These are phyloP conservation scores for Drosophila acutilabella DNA, from an alignment of 2,888 invertebrate species.

Conservation along the genomic window DNA sequence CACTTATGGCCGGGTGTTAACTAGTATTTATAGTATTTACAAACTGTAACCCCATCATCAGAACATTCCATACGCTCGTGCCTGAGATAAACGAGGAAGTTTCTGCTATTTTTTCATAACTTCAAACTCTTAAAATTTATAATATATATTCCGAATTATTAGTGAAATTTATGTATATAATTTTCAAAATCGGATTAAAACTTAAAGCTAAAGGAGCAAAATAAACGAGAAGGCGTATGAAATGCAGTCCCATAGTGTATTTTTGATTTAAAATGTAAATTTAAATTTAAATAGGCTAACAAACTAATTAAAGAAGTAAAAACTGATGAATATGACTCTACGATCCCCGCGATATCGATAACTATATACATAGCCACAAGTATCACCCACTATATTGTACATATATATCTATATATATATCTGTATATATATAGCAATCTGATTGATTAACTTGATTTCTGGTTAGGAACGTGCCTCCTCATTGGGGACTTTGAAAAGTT, in stretches of 20 bases:
- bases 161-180: neutral
- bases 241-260: conserved; percentile 17
- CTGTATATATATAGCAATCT: conserved; percentile 12
- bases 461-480: conserved; percentile 48
- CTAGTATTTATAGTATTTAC: conserved; percentile 35
- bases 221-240: conserved; percentile 18
- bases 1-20: conserved; percentile 53
- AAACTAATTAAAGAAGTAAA: conserved; percentile 23
- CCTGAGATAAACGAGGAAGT: conserved; percentile 46
- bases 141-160: conserved; percentile 15
- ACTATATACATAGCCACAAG: conserved; percentile 12
- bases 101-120: conserved; percentile 5
- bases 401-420: conserved; percentile 11
- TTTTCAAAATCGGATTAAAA: neutral
- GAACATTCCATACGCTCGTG: conserved; percentile 39
- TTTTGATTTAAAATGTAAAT: conserved; percentile 19
- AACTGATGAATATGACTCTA: conserved; percentile 37
- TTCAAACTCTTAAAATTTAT: conserved; percentile 19
- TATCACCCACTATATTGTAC: neutral
- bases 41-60: conserved; percentile 21
- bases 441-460: neutral
- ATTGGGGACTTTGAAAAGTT: neutral
- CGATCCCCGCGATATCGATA: conserved; percentile 25
- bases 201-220: conserved; percentile 9
- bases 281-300: conserved; percentile 21